Evolutionary conservation across 2,888 invertebrate species (phyloP).

Genomic region (Dolichomitus sp.): DNA sequence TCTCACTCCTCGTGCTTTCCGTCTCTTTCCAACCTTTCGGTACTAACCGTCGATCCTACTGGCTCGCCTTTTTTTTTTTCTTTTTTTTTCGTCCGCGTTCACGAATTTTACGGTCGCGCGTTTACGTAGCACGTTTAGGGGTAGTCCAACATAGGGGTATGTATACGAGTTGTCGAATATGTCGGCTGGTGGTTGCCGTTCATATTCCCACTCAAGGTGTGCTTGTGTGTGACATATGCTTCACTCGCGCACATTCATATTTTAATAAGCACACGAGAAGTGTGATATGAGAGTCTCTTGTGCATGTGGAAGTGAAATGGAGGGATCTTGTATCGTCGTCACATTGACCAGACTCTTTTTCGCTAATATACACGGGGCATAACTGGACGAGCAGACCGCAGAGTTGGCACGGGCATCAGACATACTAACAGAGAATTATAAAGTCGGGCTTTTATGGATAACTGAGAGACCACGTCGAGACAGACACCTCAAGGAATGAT

Average conservation of each 20-base stretch:
- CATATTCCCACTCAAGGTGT: neutral
- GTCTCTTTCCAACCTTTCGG: constrained; percentile 31
- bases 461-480: neutral
- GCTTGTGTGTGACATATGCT: neutral
- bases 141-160: constrained; percentile 5
- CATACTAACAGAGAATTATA: neutral
- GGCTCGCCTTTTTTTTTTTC: constrained; percentile 25
- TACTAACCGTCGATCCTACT: constrained; percentile 30
- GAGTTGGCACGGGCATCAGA: constrained; percentile 13
- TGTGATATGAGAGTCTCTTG: constrained; percentile 3
- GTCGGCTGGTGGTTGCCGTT: constrained; percentile 1
- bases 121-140: constrained; percentile 26
- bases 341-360: constrained; percentile 12
- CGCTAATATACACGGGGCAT: constrained; percentile 18
- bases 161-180: constrained; percentile 23
- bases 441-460: constrained; percentile 1
- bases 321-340: constrained; percentile 13
- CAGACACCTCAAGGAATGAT: neutral
- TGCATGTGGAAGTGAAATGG: neutral
- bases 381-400: constrained; percentile 10
- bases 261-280: constrained; percentile 28
- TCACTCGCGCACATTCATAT: constrained; percentile 3
- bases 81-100: constrained; percentile 27
- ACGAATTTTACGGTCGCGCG: constrained; percentile 60
- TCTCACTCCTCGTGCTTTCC: constrained; percentile 12